These are phyloP conservation scores for Ceratothoa steindachneri DNA, from an alignment of 2,888 invertebrate genomes.

Conservation along the genomic window DNA sequence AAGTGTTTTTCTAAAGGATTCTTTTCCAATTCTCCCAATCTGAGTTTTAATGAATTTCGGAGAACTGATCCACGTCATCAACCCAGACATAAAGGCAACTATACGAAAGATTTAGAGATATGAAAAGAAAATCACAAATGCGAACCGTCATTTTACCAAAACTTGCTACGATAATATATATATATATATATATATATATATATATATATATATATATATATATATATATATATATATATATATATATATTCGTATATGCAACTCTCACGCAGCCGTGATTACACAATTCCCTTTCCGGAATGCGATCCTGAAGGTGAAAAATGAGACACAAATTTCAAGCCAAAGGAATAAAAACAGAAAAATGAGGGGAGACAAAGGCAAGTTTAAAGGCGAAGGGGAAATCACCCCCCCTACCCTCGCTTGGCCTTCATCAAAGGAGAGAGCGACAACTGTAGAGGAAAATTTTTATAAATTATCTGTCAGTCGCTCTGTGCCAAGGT, in stretches of 20 bases:
- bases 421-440: conserved; percentile 7
- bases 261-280: not conserved
- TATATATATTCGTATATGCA: not conserved
- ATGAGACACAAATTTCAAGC: not conserved
- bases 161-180: too few species aligned
- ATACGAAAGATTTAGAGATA: too few species aligned
- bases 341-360: not conserved
- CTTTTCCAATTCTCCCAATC: too few species aligned
- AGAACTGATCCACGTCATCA: too few species aligned
- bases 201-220: not conserved
- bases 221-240: conserved; percentile 12
- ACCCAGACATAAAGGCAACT: too few species aligned
- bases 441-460: conserved; percentile 9
- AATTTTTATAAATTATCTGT: conserved; percentile 15
- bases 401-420: not conserved
- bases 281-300: conserved; percentile 2
- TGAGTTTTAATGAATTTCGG: too few species aligned
- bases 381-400: not conserved
- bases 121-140: too few species aligned
- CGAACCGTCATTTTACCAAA: too few species aligned
- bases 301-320: not conserved
- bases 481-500: conserved; percentile 6
- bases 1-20: too few species aligned
- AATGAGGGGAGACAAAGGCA: not conserved
- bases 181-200: too few species aligned